Evolutionary conservation across 2,113 vertebrate species (phyloP), one percentile per base, ranked within the genome.

Genomic region (Pteruthius melanotis): DNA sequence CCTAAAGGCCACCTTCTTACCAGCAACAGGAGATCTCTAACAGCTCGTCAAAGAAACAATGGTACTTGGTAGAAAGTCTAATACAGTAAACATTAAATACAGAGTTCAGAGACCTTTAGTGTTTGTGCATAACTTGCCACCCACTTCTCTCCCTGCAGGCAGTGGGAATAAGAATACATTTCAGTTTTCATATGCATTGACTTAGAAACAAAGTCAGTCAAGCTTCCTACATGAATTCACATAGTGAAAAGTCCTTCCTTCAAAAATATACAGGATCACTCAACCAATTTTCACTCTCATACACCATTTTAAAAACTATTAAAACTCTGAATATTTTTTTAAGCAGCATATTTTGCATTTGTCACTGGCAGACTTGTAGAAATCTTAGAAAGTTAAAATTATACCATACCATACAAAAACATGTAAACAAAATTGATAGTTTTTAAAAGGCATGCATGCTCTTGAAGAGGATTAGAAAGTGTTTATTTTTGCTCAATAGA

Each of bases 331-430:
- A 37, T 35, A 90, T 90, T 86, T 65, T 70, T 87, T 95, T 82
- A 97, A 97, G 94, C 72, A 96, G 94, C 96, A 91, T 77, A 85
- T 93, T 95, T 86, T 96, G 93, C 75, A 95, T 94, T 95, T 95
- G 76, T 79, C 96, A 87, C 85, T 63, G 77, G 80, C 90, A 97
- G 92, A 87, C 94, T 93, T 87, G 94, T 77, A 97, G 87, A 97
- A 97, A 94, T 82, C 87, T 90, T 90, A 97, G 90, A 95, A 90
- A 88, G 93, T 92, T 97, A 85, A 87, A 87, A 71, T 91, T 85
- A 95, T 92, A 94, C 87, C 91, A 95, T 64, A 97, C 44, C 65
- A 80, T 96, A 97, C 54, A 94, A 97, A 96, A 95, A 49, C 85
- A 70, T 96, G 94, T 98, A 97, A 97, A 97, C 85, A 93, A 97